Evolutionary conservation across 2,888 invertebrate species (phyloP), one percentile per base, ranked within the genome.

Genomic region (Ryuthela nishihirai): DNA sequence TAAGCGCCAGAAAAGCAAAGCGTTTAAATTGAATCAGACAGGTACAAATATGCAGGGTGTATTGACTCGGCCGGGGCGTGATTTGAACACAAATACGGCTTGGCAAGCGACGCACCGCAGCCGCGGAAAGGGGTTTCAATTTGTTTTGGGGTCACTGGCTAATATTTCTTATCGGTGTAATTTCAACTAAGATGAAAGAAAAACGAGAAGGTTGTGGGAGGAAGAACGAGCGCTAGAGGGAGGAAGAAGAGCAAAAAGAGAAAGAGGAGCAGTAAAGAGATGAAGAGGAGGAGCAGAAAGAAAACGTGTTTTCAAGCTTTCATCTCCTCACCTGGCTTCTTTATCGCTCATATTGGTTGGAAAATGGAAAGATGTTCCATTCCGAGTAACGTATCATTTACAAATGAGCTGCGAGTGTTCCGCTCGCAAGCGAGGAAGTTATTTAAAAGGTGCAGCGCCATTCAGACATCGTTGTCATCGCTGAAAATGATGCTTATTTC

Each of bases 61-160:
- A 52, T 50, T 48, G 43, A 44, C 55, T 44, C 15, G 34, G 32
- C 26, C 15, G 20, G 29, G 15, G 40, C 49, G 44, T 39, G 26
- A 46, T 45, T 46, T 17, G 35, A 44, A 40, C 40, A 26, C 32
- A 58, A 58, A 52, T 46, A 46, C 15, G 34, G 41, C 20, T 29
- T 43, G 43, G 38, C 32, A 49, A 34, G 9, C 36, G 12, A 12
- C 46, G 10, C 3, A 21, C 34, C 23, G n/a, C 43, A 34, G 29
- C 47, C 41, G 15, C 23, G 25, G 38, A 40, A 44, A 44, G 29
- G 25, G 17, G 5, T 58, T 56, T 58, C 50, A 52, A 52, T 58
- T 52, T 58, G 56, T 58, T 58, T 50, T 52, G 36, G 46, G 52
- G 52, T 58, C 52, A 58, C 41, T 34, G 46, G 36, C 46, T 58